Conservation (phyloP, 53 echinoderm and acorn worm species). For the Echinarachnius parma region DNA sequence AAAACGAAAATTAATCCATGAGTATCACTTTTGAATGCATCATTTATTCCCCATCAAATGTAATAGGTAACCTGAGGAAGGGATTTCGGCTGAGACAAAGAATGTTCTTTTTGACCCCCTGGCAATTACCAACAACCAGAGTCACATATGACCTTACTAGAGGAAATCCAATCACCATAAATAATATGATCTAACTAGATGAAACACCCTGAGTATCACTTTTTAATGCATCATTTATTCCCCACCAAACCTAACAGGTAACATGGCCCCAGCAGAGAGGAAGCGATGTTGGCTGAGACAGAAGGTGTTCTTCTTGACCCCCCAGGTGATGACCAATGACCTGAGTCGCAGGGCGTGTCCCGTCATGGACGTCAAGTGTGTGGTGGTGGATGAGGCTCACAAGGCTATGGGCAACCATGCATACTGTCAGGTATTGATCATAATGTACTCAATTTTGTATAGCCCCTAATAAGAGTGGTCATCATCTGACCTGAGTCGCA, state of each 20-base stretch:
- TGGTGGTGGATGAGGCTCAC: constrained; percentile 96
- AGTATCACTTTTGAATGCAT: too few relatives aligned
- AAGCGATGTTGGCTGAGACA: constrained; percentile 63
- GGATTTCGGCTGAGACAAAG: constrained; percentile 63
- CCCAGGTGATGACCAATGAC: constrained; percentile 97
- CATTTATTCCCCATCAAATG: background rate
- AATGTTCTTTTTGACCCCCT: constrained; percentile 98
- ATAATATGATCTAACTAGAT: too few relatives aligned
- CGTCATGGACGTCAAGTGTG: constrained; percentile 78
- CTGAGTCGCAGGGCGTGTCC: constrained; percentile 85
- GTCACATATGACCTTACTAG: too few relatives aligned
- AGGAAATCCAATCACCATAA: too few relatives aligned
- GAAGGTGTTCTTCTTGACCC: constrained; percentile 93
- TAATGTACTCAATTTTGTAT: too few relatives aligned
- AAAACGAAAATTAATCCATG: too few relatives aligned
- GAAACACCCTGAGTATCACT: too few relatives aligned
- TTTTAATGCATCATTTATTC: background rate
- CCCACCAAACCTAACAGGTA: constrained; percentile 46
- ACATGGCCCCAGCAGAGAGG: constrained; percentile 79
- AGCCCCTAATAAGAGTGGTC: too few relatives aligned
- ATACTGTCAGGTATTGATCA: constrained; percentile 82
- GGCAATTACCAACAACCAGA: constrained; percentile 92
- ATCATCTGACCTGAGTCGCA: constrained; percentile 81
- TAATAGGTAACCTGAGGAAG: constrained; percentile 77
- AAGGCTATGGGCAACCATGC: constrained; percentile 96